Percentiles rank a stretch among this genome's conserved stretches.
Evolutionary conservation across 2,888 invertebrate species (phyloP).

Genomic region (Heliconius ethilla): DNA sequence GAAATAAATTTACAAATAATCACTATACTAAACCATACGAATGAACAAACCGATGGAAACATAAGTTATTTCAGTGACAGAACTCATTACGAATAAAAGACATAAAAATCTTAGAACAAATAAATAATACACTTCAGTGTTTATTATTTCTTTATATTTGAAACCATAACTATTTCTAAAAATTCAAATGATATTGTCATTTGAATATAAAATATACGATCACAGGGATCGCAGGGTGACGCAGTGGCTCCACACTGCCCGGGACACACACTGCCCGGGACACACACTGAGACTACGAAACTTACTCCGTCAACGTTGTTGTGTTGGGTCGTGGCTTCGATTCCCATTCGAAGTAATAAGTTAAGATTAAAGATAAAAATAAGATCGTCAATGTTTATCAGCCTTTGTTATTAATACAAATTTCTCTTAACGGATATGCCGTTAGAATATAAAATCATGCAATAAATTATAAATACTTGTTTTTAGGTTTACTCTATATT

Average conservation of each 20-base stretch:
- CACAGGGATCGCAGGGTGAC: slow-evolving; percentile 36
- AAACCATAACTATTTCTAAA: slow-evolving; percentile 39
- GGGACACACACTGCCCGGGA: slow-evolving; percentile 3
- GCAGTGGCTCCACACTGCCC: slow-evolving; percentile 23
- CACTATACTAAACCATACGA: too few relatives aligned
- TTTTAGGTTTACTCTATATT: not conserved
- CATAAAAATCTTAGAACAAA: not conserved
- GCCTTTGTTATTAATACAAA: too few relatives aligned
- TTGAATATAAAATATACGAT: slow-evolving; percentile 40
- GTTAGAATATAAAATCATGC: too few relatives aligned
- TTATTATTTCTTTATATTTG: slow-evolving; percentile 19
- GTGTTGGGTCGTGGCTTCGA: not conserved
- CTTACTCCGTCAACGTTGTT: too few relatives aligned
- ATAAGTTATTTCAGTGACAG: not conserved
- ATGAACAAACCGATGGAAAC: not conserved
- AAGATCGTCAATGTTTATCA: too few relatives aligned
- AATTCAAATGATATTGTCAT: slow-evolving; percentile 33
- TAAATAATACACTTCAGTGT: not conserved
- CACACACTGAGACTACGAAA: not conserved
- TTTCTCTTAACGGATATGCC: too few relatives aligned
- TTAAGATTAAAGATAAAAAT: too few relatives aligned
- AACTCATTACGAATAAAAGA: not conserved
- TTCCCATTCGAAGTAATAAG: too few relatives aligned
- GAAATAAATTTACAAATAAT: too few relatives aligned
- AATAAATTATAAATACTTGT: not conserved